Evolutionary conservation across 2,113 vertebrate genomes (phyloP), one percentile per base, ranked within the genome.

Genomic region (Odontesthes bonariensis): DNA sequence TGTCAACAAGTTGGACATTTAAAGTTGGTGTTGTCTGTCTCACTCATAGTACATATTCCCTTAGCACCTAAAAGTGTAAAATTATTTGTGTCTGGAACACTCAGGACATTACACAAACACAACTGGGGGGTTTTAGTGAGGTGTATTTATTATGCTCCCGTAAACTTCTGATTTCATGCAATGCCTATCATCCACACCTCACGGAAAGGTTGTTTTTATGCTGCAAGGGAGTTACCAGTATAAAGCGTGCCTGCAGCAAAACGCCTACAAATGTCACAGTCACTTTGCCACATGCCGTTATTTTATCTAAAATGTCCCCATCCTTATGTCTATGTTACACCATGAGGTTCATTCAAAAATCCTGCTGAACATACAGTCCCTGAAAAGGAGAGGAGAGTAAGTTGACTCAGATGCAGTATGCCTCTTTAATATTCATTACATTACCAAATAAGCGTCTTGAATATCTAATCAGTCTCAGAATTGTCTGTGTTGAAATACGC

Each of bases 161-260:
- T 53, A 22, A 64, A 67, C 62, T 77, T n/a, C 7, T 57, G 35
- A 71, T 60, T 55, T 66, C 53, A 44, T 33, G 52, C 47, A 22
- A 59, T 31, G 60, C 60, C 65, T 9, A 49, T 70, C 49, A 60
- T 54, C 40, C 55, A 71, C 8, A 40, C 38, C 33, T 31, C 35
- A 13, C 32, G 61, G 56, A 49, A 70, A 13, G 32, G 32, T 33
- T n/a, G 11, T 9, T 47, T 38, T 65, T 31, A 33, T 52, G 54
- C 68, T 38, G 23, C 32, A 69, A 27, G 27, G 27, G 27, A 73
- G 62, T 62, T 8, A 69, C 23, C 32, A 52, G 44, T 46, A 46
- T 8, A 71, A 59, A 66, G 42, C 11, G 19, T 38, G 55, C 35
- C 65, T 52, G 44, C 42, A 56, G 31, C 22, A 16, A 17, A 63